A percentile compares a stretch with the other conserved stretches of the same genome.
These are phyloP conservation scores for Tenthredo distinguenda DNA, from an alignment of 2,888 invertebrate genomes.

Conservation along the genomic window DNA sequence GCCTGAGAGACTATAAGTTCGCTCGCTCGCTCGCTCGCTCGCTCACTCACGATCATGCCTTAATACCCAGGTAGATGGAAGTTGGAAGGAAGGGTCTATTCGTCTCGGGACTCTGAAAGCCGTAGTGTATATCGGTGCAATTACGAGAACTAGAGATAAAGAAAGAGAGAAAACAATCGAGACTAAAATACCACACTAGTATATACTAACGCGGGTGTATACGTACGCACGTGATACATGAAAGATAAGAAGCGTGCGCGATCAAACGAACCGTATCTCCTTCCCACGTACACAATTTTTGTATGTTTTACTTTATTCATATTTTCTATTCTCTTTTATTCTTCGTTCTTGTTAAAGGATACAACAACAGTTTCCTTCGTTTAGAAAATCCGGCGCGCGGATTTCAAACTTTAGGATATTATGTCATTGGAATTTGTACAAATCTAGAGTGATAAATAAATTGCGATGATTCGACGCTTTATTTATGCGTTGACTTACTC, in stretches of 20 bases:
- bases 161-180: slow-evolving; percentile 4
- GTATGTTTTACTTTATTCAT: background rate
- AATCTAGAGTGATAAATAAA: background rate
- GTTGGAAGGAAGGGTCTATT: background rate
- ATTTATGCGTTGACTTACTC: background rate
- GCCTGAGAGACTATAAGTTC: background rate
- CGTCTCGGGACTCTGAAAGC: background rate
- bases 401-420: background rate
- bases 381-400: background rate
- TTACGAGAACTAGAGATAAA: slow-evolving; percentile 31
- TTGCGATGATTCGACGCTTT: background rate
- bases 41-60: background rate
- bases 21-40: background rate
- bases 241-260: slow-evolving; percentile 6
- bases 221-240: background rate
- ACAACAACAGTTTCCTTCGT: background rate
- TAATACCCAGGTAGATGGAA: background rate
- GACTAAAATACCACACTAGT: background rate
- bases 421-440: background rate
- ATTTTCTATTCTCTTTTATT: background rate
- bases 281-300: background rate
- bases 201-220: background rate
- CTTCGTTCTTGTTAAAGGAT: background rate
- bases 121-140: background rate
- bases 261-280: slow-evolving; percentile 46